Conservation (phyloP, 2,113 vertebrate species). For the Ailuropoda melanoleuca region DNA sequence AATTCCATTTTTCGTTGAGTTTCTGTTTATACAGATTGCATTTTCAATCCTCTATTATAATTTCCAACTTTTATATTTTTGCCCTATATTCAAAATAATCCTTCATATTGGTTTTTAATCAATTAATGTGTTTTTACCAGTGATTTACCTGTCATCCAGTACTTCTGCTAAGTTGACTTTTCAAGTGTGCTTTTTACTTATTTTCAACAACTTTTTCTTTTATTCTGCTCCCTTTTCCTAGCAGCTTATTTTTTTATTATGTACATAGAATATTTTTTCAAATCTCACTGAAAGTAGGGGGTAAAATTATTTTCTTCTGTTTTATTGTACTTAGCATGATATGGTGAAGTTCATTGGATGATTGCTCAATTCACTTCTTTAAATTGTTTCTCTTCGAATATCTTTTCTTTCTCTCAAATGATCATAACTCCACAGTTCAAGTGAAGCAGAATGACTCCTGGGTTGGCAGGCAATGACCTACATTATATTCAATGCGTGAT, state of each 20-base stretch:
- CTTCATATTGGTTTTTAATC: neutral
- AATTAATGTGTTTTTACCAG: neutral
- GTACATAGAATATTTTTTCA: neutral
- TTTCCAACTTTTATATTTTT: neutral
- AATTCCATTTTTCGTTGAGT: neutral
- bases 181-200: neutral
- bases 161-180: neutral
- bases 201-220: neutral
- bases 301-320: neutral
- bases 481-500: neutral
- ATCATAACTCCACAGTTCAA: neutral
- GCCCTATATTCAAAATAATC: neutral
- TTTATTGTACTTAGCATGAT: neutral
- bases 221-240: neutral
- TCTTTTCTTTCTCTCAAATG: neutral
- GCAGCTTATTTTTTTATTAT: neutral
- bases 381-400: neutral
- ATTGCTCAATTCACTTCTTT: neutral
- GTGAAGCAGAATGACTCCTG: neutral
- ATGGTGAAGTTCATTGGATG: neutral
- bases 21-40: neutral
- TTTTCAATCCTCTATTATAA: neutral
- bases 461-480: neutral
- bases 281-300: neutral
- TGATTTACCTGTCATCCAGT: neutral